Base-by-base conservation (phyloP, 1,140 invertebrate species). In the Anoplolepis gracilipes region DNA sequence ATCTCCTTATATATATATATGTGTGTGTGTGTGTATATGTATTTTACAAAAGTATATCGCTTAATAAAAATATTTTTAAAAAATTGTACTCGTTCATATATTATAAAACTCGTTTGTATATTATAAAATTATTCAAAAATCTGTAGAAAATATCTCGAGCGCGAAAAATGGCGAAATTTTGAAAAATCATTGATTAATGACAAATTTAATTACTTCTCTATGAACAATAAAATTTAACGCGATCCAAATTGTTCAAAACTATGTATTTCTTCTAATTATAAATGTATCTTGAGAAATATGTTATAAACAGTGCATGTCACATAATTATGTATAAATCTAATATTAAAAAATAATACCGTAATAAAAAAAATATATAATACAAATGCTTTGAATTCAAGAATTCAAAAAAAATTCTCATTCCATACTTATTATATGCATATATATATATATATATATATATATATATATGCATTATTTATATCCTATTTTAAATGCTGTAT, bases 201-300 rank as follows among this genome's bases (percentile, higher is more conserved):
- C 16, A 19, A 53, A 55, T 57, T 57, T 19, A 22, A 57, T 22
- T 57, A 57, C 22, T 22, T 22, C 16, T 57, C n/a, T 2, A 57
- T 22, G 53, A 8, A 10, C n/a, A 4, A 57, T n/a, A 57, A 57
- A 22, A 57, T 57, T 6, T 22, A 22, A 57, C 1, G 8, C 10
- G 2, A 2, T 22, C 7, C n/a, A n/a, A 69, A 69, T 69, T 65
- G 33, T 65, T 42, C 5, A 42, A 42, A 69, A 46, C 42, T 8
- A 42, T 25, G 42, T 13, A 36, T 69, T 69, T 22, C 13, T 67
- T 67, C n/a, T 25, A 69, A 69, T 69, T 69, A 69, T 42, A 0
- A 69, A 25, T 42, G 2, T 55, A 5, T 5, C 13, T 39, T 19
- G 7, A 25, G 22, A 70, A 49, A 49, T 2, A 22, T 70, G 19